A percentile compares a stretch with the other conserved stretches of the same genome.
phyloP scores from a whole-genome alignment of 2,888 invertebrate species.

The Trypoxylon attenuatum region DNA sequence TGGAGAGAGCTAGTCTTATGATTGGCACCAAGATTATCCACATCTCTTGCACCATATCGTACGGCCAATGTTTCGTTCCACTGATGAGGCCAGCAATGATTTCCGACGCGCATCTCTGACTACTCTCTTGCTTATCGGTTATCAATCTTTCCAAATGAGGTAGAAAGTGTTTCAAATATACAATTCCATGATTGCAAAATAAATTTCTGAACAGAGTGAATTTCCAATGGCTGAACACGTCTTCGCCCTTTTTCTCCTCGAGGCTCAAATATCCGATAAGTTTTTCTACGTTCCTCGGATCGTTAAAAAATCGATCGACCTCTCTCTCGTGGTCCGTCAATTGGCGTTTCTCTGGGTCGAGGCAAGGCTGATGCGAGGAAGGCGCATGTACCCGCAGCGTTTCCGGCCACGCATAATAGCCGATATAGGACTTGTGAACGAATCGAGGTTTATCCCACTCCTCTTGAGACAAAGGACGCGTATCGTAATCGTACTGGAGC shows the following conservation, averaged over 20 bases:
- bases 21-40: conserved; percentile 81
- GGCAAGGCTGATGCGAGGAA: conserved; percentile 79
- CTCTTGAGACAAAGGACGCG: conserved; percentile 79
- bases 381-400: conserved; percentile 81
- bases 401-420: conserved; percentile 77
- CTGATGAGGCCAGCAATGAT: conserved; percentile 85
- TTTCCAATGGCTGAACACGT: conserved; percentile 83
- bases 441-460: conserved; percentile 86
- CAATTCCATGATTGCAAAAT: conserved; percentile 86
- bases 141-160: conserved; percentile 82
- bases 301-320: conserved; percentile 81
- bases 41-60: conserved; percentile 78
- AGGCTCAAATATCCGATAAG: conserved; percentile 84
- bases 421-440: conserved; percentile 80
- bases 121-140: conserved; percentile 82
- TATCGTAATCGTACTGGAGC: conserved; percentile 82
- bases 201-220: conserved; percentile 86
- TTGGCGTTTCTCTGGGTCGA: conserved; percentile 76
- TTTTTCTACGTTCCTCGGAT: conserved; percentile 81
- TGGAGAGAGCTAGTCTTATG: conserved; percentile 79
- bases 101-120: conserved; percentile 90
- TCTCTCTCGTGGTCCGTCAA: conserved; percentile 81
- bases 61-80: conserved; percentile 90
- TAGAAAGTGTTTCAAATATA: conserved; percentile 79
- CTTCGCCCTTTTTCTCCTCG: conserved; percentile 91